phyloP scores from a whole-genome alignment of 2,113 vertebrate genomes.

The Atlantisia rogersi region DNA sequence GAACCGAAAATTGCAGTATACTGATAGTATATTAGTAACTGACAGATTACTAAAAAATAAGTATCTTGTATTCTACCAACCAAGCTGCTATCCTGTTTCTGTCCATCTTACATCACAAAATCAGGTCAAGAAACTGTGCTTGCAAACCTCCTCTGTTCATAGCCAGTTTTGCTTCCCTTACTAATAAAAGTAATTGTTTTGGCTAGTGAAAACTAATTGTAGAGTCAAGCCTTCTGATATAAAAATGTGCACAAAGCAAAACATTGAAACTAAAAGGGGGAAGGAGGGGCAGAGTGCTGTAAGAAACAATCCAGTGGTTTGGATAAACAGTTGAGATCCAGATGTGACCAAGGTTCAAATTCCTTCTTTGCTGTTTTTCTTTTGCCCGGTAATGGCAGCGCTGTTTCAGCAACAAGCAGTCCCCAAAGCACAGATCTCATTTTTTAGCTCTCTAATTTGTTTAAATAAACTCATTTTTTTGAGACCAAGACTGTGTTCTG shows the following conservation, averaged over 20 bases:
- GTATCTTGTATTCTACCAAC: not conserved
- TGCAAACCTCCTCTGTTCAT: not conserved
- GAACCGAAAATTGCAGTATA: not conserved
- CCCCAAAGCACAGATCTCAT: not conserved
- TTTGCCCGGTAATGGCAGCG: not conserved
- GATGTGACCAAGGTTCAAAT: not conserved
- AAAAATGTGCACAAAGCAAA: not conserved
- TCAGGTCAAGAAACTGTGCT: not conserved
- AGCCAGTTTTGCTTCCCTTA: not conserved
- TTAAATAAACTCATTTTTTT: not conserved
- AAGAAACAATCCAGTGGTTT: not conserved
- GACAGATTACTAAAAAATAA: not conserved
- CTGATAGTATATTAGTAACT: not conserved
- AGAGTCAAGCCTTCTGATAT: not conserved
- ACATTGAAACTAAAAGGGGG: not conserved
- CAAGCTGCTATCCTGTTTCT: not conserved
- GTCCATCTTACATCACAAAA: not conserved
- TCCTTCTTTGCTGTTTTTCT: not conserved
- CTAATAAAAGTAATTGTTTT: not conserved
- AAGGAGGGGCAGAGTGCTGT: not conserved
- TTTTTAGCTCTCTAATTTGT: not conserved
- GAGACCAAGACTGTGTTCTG: not conserved
- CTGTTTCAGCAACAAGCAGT: not conserved
- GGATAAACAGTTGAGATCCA: not conserved
- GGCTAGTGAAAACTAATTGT: not conserved